phyloP scores from a whole-genome alignment of 2,113 vertebrate genomes.

The rabbit (Oryctolagus cuniculus) region mOryCun1.1 NC_091441.1:57363501-57364000 shows the following conservation, averaged over 20 bases:
- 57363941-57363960: background rate
- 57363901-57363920: background rate
- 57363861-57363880: constrained; percentile 99
- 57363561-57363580: constrained; percentile 98
- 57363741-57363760: background rate
- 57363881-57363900: constrained; percentile 56
- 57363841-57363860: constrained; percentile 99
- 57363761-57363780: constrained; percentile 95
- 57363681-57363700: background rate
- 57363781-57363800: constrained; percentile 98
- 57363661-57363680: background rate
- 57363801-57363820: constrained; percentile 96
- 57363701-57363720: background rate
- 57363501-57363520: constrained; percentile 98
- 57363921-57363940: constrained; percentile 42
- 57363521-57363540: constrained; percentile 98
- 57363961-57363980: background rate
- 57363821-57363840: constrained; percentile 97
- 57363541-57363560: constrained; percentile 99
- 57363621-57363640: constrained; percentile 98
- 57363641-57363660: constrained; percentile 91
- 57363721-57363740: background rate
- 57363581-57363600: constrained; percentile 99
- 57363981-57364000: background rate
- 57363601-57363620: constrained; percentile 97